phyloP scores from a whole-genome alignment of 2,888 invertebrate genomes.

The Bursaphelenchus okinawaensis region DNA sequence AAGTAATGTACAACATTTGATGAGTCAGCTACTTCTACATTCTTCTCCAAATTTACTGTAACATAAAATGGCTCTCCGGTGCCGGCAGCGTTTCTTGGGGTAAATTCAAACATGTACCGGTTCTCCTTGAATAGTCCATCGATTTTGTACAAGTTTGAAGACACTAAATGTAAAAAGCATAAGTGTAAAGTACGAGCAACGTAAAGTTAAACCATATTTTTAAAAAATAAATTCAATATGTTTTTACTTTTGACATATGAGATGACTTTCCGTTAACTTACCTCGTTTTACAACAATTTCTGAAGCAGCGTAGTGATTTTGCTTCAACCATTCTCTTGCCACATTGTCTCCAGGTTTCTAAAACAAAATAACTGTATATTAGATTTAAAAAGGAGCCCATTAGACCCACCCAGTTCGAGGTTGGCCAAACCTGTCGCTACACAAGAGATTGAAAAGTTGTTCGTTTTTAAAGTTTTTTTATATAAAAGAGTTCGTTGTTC shows the following conservation, averaged over 20 bases:
- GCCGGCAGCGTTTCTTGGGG: constrained; percentile 10
- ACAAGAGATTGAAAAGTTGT: no score
- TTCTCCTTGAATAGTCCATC: constrained; percentile 1
- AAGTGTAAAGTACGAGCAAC: no score
- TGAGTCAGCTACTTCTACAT: no score
- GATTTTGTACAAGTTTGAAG: neutral
- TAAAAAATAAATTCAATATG: no score
- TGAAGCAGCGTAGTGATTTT: neutral
- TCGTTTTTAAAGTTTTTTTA: neutral
- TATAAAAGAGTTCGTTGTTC: no score
- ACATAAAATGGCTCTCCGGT: constrained; percentile 6
- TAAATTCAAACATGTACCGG: constrained; percentile 6
- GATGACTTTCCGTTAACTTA: no score
- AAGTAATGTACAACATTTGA: no score
- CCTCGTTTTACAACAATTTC: constrained; percentile 6
- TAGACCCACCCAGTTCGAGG: no score
- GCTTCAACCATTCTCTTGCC: constrained; percentile 4
- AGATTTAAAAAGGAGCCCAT: no score
- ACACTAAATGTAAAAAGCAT: no score
- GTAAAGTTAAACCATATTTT: neutral
- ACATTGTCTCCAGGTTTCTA: constrained; percentile 7
- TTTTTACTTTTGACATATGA: no score
- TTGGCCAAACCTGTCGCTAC: no score
- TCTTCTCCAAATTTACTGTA: neutral
- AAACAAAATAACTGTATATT: neutral